These are phyloP conservation scores for Neodiprion virginianus DNA, from an alignment of 1,140 invertebrate genomes.

Conservation along the genomic window DNA sequence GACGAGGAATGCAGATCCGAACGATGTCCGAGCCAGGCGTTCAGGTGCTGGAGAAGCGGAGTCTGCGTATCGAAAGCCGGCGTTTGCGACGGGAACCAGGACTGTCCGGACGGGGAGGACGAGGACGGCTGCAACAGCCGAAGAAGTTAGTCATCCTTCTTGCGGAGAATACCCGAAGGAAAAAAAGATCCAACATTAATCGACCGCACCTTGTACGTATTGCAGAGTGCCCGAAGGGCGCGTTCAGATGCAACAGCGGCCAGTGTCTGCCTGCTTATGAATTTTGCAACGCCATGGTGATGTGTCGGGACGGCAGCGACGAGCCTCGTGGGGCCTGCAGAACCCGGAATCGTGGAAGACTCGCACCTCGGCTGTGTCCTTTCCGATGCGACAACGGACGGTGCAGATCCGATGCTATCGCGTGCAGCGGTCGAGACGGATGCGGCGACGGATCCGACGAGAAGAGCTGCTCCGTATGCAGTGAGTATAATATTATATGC, in stretches of 20 bases:
- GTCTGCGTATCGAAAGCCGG: slow-evolving; percentile 78
- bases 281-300: slow-evolving; percentile 88
- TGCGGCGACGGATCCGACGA: slow-evolving; percentile 91
- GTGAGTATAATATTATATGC: slow-evolving; percentile 69
- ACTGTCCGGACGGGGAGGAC: slow-evolving; percentile 83
- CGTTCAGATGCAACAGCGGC: slow-evolving; percentile 82
- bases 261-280: slow-evolving; percentile 87
- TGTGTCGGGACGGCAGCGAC: slow-evolving; percentile 85
- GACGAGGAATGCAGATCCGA: slow-evolving; percentile 76
- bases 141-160: slow-evolving; percentile 54
- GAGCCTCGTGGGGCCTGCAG: slow-evolving; percentile 79
- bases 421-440: slow-evolving; percentile 86
- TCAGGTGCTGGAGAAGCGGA: slow-evolving; percentile 69
- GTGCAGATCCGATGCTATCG: slow-evolving; percentile 85
- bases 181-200: too few relatives aligned
- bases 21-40: slow-evolving; percentile 66
- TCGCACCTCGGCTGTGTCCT: slow-evolving; percentile 66
- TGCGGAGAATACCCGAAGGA: background rate
- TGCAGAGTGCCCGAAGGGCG: slow-evolving; percentile 74
- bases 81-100: slow-evolving; percentile 78
- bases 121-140: slow-evolving; percentile 75
- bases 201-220: background rate
- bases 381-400: slow-evolving; percentile 84
- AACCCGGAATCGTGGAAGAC: slow-evolving; percentile 51
- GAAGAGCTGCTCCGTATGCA: slow-evolving; percentile 80